phyloP scores from a whole-genome alignment of 2,888 invertebrate species.

The Ferrisia virgata region DNA sequence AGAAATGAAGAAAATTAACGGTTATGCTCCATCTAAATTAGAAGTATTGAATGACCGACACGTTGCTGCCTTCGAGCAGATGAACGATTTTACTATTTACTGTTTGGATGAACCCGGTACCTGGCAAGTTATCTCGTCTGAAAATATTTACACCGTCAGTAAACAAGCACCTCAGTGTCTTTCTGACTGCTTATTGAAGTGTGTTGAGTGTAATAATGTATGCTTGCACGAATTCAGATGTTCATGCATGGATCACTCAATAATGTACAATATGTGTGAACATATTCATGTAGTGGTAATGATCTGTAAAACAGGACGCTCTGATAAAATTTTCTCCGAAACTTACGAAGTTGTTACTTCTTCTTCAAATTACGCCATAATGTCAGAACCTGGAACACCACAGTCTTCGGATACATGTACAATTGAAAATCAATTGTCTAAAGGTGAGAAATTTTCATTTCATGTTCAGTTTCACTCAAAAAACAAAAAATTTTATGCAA shows the following conservation, averaged over 20 bases:
- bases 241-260: background rate
- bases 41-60: background rate
- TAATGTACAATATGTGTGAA: background rate
- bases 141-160: background rate
- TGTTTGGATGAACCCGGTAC: background rate
- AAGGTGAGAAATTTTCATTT: background rate
- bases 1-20: background rate
- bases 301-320: background rate
- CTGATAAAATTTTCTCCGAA: background rate
- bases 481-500: no score
- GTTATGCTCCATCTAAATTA: background rate
- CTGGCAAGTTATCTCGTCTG: background rate
- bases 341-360: background rate
- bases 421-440: background rate
- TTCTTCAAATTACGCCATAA: background rate
- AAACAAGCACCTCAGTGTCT: background rate
- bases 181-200: background rate
- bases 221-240: slow-evolving; percentile 23
- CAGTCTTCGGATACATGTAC: background rate
- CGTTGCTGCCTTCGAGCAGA: background rate
- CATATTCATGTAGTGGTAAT: background rate
- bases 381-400: background rate
- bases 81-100: background rate
- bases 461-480: no score
- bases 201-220: background rate